These are phyloP conservation scores for Allygus modestus DNA, from an alignment of 2,888 invertebrate genomes.

Conservation along the genomic window DNA sequence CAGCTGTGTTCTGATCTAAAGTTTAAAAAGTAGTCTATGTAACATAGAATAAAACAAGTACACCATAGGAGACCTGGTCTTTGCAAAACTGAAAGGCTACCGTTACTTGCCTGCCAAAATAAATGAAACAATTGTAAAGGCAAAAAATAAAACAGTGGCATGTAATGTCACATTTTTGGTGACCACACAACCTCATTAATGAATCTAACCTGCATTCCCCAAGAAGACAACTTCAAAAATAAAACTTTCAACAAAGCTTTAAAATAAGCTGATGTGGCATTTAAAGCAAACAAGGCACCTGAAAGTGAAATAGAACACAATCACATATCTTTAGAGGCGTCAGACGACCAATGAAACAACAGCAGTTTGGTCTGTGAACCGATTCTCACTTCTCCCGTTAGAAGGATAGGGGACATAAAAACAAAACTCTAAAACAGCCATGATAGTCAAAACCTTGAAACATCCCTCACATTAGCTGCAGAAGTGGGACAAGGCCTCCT, in stretches of 20 bases:
- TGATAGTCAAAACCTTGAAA: constrained; percentile 14
- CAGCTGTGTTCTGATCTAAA: too few species aligned
- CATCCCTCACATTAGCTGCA: constrained; percentile 6
- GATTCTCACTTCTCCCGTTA: constrained; percentile 1
- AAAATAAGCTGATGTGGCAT: neutral
- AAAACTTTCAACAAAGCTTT: constrained; percentile 8
- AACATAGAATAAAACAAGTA: neutral
- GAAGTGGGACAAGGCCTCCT: constrained; percentile 10
- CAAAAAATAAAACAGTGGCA: neutral
- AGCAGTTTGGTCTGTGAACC: neutral
- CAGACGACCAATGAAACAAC: constrained; percentile 7
- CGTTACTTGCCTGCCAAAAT: neutral
- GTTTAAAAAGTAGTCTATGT: too few species aligned
- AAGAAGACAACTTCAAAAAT: constrained; percentile 38
- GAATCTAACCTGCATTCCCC: constrained; percentile 4
- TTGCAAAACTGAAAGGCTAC: neutral
- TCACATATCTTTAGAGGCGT: neutral
- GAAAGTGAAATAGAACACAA: neutral
- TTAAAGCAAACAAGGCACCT: neutral
- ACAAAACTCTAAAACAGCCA: constrained; percentile 28
- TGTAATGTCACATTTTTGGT: neutral
- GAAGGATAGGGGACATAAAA: neutral
- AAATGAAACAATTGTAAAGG: neutral
- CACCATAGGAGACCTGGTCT: neutral
- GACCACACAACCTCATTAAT: neutral